Conservation (phyloP, 2,113 vertebrate genomes). For the Acrocephalus kingi region DNA sequence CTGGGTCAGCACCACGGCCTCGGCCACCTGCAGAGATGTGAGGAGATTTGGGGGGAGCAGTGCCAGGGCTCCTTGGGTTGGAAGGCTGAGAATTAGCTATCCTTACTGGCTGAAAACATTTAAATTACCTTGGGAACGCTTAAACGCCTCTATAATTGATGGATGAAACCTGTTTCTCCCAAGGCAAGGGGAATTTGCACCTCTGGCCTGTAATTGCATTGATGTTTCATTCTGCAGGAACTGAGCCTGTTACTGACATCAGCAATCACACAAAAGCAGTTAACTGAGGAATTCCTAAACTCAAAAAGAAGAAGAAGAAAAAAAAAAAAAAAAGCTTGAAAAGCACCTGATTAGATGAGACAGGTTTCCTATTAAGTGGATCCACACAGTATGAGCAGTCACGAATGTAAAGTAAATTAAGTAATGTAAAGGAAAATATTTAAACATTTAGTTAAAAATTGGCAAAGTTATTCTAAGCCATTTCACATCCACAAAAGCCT, state of each 20-base stretch:
- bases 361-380: neutral
- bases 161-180: slow-evolving; percentile 22
- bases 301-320: neutral
- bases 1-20: neutral
- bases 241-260: neutral
- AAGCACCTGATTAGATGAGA: neutral
- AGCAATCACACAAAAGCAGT: neutral
- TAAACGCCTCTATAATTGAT: slow-evolving; percentile 5
- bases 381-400: neutral
- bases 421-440: neutral
- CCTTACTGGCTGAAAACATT: neutral
- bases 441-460: neutral
- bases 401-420: fast-evolving
- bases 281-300: neutral
- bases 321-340: neutral
- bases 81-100: neutral
- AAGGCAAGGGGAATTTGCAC: slow-evolving; percentile 1
- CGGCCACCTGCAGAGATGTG: neutral
- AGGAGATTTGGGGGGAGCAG: neutral
- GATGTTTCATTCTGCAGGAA: neutral
- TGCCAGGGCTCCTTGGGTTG: neutral
- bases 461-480: neutral
- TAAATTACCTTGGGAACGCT: slow-evolving; percentile 8
- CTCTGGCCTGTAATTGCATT: slow-evolving; percentile 26
- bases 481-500: neutral